Evolutionary conservation across 2,113 vertebrate genomes (phyloP), one percentile per base, ranked within the genome.

Genomic region (Micronycteris hirsuta): DNA sequence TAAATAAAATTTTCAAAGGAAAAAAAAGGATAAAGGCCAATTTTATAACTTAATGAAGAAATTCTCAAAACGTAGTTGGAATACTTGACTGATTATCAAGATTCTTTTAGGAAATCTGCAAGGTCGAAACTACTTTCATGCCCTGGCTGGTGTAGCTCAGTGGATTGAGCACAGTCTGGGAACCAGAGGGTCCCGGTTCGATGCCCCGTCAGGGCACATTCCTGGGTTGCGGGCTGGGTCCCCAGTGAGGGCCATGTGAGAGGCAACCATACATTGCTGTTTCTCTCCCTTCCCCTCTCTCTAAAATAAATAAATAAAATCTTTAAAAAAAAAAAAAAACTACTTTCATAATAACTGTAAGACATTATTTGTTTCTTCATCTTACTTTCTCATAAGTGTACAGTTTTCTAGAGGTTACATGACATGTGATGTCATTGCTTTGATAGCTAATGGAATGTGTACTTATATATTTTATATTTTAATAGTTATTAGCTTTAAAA

Each of bases 61-160:
- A 83, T 71, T 93, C 36, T 89, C 84, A 47, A 73, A 65, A 54
- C 45, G 14, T 65, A 3, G 20, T 84, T 28, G 20, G 15, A n/a
- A 96, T 78, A 95, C 16, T 77, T 77, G 20, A 31, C 56, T 36
- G 41, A 92, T 14, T 36, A 76, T 28, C 17, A 71, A 76, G n/a
- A 73, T 52, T 6, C 16, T 65, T 61, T 63, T 31, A 91, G 24
- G 54, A 93, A 86, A 41, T 71, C 15, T 76, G 26, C 7, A 73
- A 73, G 33, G 45, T 73, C 54, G 78, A 86, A 95, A 91, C n/a
- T 31, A 95, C 73, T 82, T 96, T 82, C 20, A 28, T 86, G n/a
- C n/a, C n/a, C n/a, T n/a, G n/a, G n/a, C n/a, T n/a, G n/a, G n/a
- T n/a, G n/a, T n/a, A n/a, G n/a, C n/a, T n/a, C n/a, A n/a, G n/a